A percentile compares a stretch with the other conserved stretches of the same genome.
These are phyloP conservation scores for Kryptolebias marmoratus DNA, from an alignment of 2,113 vertebrate genomes.

Conservation along the genomic window DNA sequence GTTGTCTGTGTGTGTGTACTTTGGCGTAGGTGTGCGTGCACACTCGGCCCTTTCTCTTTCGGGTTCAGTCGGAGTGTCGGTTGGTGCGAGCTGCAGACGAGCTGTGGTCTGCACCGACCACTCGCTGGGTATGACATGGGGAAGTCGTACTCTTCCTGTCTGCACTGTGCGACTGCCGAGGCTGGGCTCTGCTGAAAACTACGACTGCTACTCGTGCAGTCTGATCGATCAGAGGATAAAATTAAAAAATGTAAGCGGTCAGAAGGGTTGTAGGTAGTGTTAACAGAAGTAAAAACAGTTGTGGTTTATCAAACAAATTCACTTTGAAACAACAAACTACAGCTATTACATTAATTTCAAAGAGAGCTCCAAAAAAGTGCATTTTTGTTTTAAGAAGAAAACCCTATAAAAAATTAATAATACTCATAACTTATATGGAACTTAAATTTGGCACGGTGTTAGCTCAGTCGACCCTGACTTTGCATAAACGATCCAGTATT, in stretches of 20 bases:
- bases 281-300: no score
- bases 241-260: background rate
- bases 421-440: no score
- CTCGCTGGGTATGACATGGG: slow-evolving; percentile 47
- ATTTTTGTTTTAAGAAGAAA: no score
- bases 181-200: slow-evolving; percentile 8
- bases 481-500: no score
- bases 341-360: no score
- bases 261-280: background rate
- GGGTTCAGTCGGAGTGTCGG: slow-evolving; percentile 38
- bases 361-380: no score
- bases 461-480: no score
- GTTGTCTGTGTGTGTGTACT: slow-evolving; percentile 1
- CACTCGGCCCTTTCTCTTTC: slow-evolving; percentile 49
- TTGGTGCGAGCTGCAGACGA: slow-evolving; percentile 29
- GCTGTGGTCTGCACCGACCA: slow-evolving; percentile 37
- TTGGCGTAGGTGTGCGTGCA: slow-evolving; percentile 1
- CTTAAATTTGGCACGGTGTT: no score
- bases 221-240: background rate
- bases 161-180: slow-evolving; percentile 1
- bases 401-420: no score
- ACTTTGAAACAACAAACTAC: no score
- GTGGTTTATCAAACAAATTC: no score
- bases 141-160: slow-evolving; percentile 71
- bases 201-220: slow-evolving; percentile 13